Evolutionary conservation across 2,797 vertebrate species (phyloP).

Genomic region (Channallabes apus): DNA sequence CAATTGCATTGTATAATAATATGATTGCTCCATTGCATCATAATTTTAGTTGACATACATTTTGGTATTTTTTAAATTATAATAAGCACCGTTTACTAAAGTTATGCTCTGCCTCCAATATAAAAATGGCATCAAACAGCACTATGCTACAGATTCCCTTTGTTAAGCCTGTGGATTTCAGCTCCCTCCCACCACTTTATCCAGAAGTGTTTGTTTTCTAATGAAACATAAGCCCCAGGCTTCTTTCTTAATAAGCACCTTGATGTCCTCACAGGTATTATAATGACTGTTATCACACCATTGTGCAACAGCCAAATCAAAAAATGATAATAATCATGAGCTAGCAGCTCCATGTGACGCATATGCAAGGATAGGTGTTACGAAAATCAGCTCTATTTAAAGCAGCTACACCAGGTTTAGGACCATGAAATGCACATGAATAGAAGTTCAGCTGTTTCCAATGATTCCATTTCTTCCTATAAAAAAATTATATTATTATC

Average conservation of each 20-base stretch:
- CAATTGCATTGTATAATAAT: not conserved
- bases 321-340: conserved; percentile 70
- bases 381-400: conserved; percentile 44
- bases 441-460: conserved; percentile 22
- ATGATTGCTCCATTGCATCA: not conserved
- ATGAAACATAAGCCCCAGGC: conserved; percentile 61
- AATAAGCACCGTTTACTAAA: not conserved
- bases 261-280: conserved; percentile 72
- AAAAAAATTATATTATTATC: not conserved
- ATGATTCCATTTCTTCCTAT: too few relatives aligned
- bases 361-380: conserved; percentile 43
- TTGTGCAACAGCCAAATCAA: conserved; percentile 60
- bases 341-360: conserved; percentile 25
- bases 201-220: conserved; percentile 66
- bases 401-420: conserved; percentile 31
- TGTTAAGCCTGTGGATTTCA: conserved; percentile 18
- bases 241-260: conserved; percentile 70
- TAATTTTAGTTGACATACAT: not conserved
- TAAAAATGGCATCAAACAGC: conserved; percentile 10
- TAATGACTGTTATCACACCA: conserved; percentile 82
- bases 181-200: conserved; percentile 26
- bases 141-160: not conserved
- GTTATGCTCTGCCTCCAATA: not conserved
- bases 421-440: not conserved
- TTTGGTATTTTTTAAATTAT: not conserved